A percentile compares a stretch with the other conserved stretches of the same genome.
Conservation (phyloP, 2,113 vertebrate genomes). For the Daboia siamensis region DNA sequence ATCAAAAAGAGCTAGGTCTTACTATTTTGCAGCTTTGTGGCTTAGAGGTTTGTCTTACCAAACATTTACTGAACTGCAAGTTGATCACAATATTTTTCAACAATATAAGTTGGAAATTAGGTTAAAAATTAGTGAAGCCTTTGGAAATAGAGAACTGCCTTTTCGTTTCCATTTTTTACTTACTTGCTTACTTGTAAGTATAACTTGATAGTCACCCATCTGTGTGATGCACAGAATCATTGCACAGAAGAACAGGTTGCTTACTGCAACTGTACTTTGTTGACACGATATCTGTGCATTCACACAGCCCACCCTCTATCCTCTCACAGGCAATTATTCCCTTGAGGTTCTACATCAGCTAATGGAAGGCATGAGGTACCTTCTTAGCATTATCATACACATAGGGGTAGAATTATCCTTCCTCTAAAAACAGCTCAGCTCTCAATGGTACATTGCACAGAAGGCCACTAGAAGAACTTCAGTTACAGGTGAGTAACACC, state of each 20-base stretch:
- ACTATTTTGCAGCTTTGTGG: neutral
- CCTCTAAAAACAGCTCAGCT: neutral
- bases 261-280: neutral
- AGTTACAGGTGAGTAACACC: neutral
- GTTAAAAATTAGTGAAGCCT: neutral
- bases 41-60: neutral
- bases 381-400: neutral
- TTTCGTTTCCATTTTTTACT: neutral
- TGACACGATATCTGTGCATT: neutral
- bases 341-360: neutral
- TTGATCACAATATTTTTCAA: neutral
- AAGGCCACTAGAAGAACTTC: neutral
- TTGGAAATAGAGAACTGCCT: neutral
- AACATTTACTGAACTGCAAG: neutral
- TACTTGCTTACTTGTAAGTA: neutral
- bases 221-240: neutral
- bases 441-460: neutral
- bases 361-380: neutral
- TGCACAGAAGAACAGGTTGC: neutral
- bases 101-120: neutral
- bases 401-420: neutral
- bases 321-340: neutral
- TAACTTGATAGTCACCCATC: neutral
- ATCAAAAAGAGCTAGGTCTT: neutral
- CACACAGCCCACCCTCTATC: neutral